phyloP scores from a whole-genome alignment of 2,888 invertebrate species.

The Rotaria magnacalcarata region DNA sequence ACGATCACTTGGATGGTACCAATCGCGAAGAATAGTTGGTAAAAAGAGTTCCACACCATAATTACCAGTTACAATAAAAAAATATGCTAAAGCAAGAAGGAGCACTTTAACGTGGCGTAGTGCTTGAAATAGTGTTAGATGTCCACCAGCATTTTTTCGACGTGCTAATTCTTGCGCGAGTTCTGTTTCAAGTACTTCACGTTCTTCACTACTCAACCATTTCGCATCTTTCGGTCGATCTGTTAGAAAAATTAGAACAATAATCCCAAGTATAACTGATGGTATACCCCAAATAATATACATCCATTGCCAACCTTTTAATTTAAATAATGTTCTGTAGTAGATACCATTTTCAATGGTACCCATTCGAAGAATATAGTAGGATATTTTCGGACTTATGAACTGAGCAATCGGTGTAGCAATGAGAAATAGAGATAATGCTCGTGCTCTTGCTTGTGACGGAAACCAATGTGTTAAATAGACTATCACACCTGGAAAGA shows the following conservation, averaged over 20 bases:
- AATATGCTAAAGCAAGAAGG: not conserved
- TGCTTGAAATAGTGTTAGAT: not conserved
- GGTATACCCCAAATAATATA: conserved; percentile 17
- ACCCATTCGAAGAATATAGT: conserved; percentile 8
- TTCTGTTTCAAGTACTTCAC: conserved; percentile 10
- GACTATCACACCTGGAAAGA: conserved; percentile 32
- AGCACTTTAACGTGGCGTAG: not conserved
- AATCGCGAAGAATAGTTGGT: conserved; percentile 18
- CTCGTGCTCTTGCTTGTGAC: not conserved
- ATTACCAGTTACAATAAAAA: conserved; percentile 32
- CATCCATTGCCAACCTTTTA: conserved; percentile 36
- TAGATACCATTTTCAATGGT: not conserved
- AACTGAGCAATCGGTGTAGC: conserved; percentile 18
- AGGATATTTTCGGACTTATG: conserved; percentile 24
- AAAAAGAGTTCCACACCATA: conserved; percentile 3
- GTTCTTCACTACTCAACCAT: not conserved
- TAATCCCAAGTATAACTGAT: not conserved
- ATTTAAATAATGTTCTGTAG: not conserved
- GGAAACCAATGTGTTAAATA: conserved; percentile 37
- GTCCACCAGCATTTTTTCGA: not conserved
- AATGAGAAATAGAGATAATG: not conserved
- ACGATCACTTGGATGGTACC: not conserved
- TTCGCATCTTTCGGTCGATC: conserved; percentile 10
- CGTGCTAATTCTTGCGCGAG: not conserved
- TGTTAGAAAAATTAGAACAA: not conserved